A percentile compares a stretch with the other conserved stretches of the same genome.
phyloP scores from a whole-genome alignment of 23 tunicate species.

The Aplidium turbinatum region DNA sequence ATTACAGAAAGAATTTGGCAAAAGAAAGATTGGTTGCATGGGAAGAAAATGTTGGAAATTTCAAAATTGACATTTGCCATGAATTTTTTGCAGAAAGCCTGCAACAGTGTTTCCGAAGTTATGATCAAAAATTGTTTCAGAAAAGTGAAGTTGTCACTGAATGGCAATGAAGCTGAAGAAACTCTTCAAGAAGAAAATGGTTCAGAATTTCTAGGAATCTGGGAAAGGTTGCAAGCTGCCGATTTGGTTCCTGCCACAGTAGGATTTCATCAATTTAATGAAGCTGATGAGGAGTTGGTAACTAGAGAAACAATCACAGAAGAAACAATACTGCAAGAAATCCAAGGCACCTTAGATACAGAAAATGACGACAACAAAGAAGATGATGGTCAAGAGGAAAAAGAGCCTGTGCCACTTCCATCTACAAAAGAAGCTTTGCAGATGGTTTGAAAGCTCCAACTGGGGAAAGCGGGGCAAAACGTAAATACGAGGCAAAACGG shows the following conservation, averaged over 20 bases:
- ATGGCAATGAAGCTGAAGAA: background rate
- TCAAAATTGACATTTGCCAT: background rate
- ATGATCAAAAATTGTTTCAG: background rate
- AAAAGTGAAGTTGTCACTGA: background rate
- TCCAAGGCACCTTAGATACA: too few species aligned
- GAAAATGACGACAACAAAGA: too few species aligned
- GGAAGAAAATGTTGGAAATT: conserved; percentile 7
- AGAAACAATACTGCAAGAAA: too few species aligned
- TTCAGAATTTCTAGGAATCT: conserved; percentile 13
- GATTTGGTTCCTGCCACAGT: conserved; percentile 7
- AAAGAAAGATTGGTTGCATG: background rate
- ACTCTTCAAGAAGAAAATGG: background rate
- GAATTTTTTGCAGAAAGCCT: background rate
- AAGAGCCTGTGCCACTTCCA: too few species aligned
- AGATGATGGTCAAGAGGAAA: too few species aligned
- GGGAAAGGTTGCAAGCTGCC: conserved; percentile 7
- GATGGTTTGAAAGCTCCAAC: too few species aligned
- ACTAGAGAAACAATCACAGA: too few species aligned
- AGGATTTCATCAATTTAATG: too few species aligned
- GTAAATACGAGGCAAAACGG: too few species aligned
- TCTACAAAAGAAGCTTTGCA: too few species aligned
- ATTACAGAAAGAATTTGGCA: conserved; percentile 22
- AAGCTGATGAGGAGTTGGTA: too few species aligned
- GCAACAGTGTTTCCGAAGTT: background rate
- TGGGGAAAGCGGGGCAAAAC: too few species aligned